Percentiles rank a stretch among this genome's conserved stretches.
These are phyloP conservation scores for Jordanella pulchra DNA, from an alignment of 2,797 vertebrate genomes.

Conservation along the genomic window DNA sequence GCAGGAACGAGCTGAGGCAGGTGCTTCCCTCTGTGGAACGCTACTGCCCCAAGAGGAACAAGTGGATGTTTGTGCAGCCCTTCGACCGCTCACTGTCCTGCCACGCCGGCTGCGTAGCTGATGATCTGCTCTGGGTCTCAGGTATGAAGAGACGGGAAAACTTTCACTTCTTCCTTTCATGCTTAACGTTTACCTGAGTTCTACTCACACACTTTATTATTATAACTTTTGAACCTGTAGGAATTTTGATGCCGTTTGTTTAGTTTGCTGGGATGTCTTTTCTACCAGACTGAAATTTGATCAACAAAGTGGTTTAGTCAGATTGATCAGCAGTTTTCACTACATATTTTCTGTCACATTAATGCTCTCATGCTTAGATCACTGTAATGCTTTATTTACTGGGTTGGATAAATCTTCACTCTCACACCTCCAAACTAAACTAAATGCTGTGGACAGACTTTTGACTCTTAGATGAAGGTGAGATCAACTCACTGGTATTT, in stretches of 20 bases:
- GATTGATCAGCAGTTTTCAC: too few species aligned
- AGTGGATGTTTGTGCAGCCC: constrained; percentile 93
- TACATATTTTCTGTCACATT: too few species aligned
- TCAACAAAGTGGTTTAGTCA: too few species aligned
- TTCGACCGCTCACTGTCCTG: constrained; percentile 96
- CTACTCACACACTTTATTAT: neutral
- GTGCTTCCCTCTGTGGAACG: constrained; percentile 94
- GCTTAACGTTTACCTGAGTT: neutral
- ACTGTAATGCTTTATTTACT: too few species aligned
- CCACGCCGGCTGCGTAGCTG: constrained; percentile 93
- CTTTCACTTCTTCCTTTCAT: neutral
- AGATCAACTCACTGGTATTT: too few species aligned
- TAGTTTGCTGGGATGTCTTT: too few species aligned
- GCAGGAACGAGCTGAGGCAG: constrained; percentile 93
- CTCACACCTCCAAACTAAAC: too few species aligned
- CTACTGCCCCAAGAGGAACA: constrained; percentile 96
- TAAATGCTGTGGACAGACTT: too few species aligned
- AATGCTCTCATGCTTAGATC: too few species aligned
- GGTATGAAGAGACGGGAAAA: constrained; percentile 74
- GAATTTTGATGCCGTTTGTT: neutral
- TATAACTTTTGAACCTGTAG: neutral
- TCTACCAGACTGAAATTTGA: neutral
- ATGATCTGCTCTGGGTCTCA: constrained; percentile 96
- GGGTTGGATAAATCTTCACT: too few species aligned
- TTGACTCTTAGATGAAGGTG: too few species aligned